Conservation (phyloP, 1,140 invertebrate species). For the Helicoverpa zea region DNA sequence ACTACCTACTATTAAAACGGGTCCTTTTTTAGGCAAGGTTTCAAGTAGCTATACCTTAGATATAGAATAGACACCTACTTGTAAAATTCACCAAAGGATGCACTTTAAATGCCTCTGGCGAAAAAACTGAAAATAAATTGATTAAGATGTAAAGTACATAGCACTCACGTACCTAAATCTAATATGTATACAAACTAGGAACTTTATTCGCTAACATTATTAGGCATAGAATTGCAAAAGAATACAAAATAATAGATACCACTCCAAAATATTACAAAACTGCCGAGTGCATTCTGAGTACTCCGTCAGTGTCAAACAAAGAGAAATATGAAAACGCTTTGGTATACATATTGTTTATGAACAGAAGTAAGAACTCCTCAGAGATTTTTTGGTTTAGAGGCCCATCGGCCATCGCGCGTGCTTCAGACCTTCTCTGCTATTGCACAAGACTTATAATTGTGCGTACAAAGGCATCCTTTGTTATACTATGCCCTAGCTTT, state of each 20-base stretch:
- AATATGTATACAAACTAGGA: neutral
- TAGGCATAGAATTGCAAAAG: neutral
- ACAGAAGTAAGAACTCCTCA: neutral
- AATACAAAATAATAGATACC: neutral
- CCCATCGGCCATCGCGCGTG: too few species aligned
- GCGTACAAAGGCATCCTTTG: too few species aligned
- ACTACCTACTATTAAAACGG: too few species aligned
- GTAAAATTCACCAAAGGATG: too few species aligned
- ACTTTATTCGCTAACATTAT: conserved; percentile 9
- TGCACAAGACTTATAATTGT: too few species aligned
- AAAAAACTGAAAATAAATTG: too few species aligned
- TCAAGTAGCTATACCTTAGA: too few species aligned
- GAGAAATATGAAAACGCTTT: neutral
- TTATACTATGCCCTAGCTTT: too few species aligned
- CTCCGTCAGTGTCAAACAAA: conserved; percentile 8
- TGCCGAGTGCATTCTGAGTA: neutral
- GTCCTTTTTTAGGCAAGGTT: too few species aligned
- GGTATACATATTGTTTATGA: neutral
- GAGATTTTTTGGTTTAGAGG: neutral
- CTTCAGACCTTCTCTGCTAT: too few species aligned
- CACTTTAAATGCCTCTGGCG: too few species aligned
- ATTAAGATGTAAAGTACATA: neutral
- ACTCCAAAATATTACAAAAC: conserved; percentile 22
- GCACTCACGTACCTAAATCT: conserved; percentile 2
- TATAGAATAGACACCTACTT: too few species aligned